Base-by-base conservation (phyloP, 2,888 invertebrate species). In the Fabriciana adippe region DNA sequence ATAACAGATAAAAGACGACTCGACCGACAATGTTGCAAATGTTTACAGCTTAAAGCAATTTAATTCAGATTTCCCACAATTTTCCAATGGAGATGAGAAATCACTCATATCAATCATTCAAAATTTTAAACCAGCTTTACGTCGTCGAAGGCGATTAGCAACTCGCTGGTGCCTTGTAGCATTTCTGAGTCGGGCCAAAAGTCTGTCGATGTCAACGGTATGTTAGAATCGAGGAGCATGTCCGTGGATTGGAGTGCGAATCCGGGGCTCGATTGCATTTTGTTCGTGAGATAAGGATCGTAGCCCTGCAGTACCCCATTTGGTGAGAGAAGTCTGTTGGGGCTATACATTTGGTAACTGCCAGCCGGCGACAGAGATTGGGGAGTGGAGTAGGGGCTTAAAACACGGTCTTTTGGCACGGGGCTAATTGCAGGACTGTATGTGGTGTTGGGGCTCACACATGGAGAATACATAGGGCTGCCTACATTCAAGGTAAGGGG, bases 341-440 rank as follows among this genome's bases (percentile, higher is more conserved):
- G 87, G 68, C 88, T 89, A 74, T 85, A 89, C 67, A 80, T 77
- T 66, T 86, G 86, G 48, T 81, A 90, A 54, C 82, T 87, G 15
- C 85, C 85, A 0, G 84, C 84, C 0, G 92, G 90, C 0, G 90
- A 91, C 59, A 90, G 68, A 1, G 89, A 89, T 68, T 88, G 89
- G 0, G 90, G 87, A 0, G 90, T 89, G 59, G 86, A 81, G 68
- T 90, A 91, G 0, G 90, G 89, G 59, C 91, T 91, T 69, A 86
- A 78, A 5, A 85, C 76, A 54, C 84, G 83, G 16, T 89, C 88
- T 67, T 79, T 82, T 50, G 84, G 87, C 15, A 81, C 86, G 8
- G 92, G 92, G 62, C 90, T 90, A 74, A 90, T 83, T 0, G 83
- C 84, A 1, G 92, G 90, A 64, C 90, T 91, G 68, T 85, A 89